Evolutionary conservation across 2,888 invertebrate genomes (phyloP).

Genomic region (Hypsopygia costalis): DNA sequence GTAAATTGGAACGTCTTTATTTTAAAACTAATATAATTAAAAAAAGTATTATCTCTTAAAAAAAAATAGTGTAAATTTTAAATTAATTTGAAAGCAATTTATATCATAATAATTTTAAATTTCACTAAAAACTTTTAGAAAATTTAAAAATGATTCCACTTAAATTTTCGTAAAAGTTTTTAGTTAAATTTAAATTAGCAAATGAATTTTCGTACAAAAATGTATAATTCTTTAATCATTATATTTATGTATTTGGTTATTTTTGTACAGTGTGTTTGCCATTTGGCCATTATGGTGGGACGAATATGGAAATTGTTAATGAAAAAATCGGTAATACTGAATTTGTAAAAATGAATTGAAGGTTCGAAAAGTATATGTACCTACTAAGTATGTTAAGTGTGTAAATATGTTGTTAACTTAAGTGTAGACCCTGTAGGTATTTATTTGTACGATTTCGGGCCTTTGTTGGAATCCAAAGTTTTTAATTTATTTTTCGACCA

Average conservation of each 20-base stretch:
- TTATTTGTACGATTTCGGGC: constrained; percentile 78
- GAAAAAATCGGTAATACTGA: constrained; percentile 33
- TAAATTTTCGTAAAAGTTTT: too few relatives aligned
- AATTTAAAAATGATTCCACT: background rate
- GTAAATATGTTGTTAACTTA: constrained; percentile 75
- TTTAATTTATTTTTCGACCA: constrained; percentile 81
- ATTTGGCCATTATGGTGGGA: constrained; percentile 37
- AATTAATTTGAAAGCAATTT: background rate
- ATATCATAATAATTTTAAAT: background rate
- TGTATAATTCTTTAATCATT: too few relatives aligned
- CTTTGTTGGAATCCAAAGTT: constrained; percentile 80
- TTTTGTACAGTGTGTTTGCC: constrained; percentile 29
- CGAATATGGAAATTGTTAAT: constrained; percentile 52
- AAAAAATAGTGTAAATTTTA: background rate
- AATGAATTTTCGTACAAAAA: too few relatives aligned
- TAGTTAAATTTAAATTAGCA: too few relatives aligned
- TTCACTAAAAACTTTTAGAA: background rate
- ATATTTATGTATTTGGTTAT: constrained; percentile 1
- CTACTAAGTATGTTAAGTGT: constrained; percentile 54
- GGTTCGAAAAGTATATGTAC: constrained; percentile 47
- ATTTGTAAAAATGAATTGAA: constrained; percentile 47
- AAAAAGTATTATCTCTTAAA: background rate
- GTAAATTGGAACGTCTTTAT: constrained; percentile 9
- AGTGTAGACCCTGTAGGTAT: constrained; percentile 75
- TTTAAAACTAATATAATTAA: background rate